A percentile compares a stretch with the other conserved stretches of the same genome.
phyloP scores from a whole-genome alignment of 2,797 vertebrate species.

The Characodon lateralis region DNA sequence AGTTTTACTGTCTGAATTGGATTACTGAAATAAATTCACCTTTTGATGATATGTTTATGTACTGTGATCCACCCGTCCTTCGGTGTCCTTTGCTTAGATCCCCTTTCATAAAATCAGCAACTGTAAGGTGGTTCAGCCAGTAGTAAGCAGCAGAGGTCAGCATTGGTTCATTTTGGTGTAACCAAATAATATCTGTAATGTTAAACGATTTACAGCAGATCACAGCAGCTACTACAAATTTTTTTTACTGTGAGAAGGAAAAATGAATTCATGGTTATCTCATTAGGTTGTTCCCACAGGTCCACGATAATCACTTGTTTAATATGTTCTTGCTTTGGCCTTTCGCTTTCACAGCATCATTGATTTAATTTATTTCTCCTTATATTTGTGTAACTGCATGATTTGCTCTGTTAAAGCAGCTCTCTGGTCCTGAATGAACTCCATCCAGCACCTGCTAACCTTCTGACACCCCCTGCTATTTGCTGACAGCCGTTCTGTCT shows the following conservation, averaged over 20 bases:
- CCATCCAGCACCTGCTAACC: slow-evolving; percentile 54
- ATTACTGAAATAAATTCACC: background rate
- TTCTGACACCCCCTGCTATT: slow-evolving; percentile 55
- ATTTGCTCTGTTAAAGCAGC: slow-evolving; percentile 59
- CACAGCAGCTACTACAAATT: background rate
- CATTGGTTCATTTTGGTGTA: slow-evolving; percentile 29
- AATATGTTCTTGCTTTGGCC: slow-evolving; percentile 49
- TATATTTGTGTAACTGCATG: slow-evolving; percentile 73
- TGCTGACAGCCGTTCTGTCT: slow-evolving; percentile 55
- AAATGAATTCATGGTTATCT: slow-evolving; percentile 7
- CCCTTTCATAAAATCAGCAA: background rate
- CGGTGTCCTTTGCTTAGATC: background rate
- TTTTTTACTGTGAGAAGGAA: background rate
- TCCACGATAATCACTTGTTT: slow-evolving; percentile 25
- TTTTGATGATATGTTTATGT: background rate
- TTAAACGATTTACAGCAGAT: background rate
- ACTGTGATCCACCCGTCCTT: background rate
- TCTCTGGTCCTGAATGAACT: slow-evolving; percentile 60
- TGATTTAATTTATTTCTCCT: slow-evolving; percentile 43
- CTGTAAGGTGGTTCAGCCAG: background rate
- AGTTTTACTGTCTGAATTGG: too few relatives aligned
- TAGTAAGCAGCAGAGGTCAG: slow-evolving; percentile 55
- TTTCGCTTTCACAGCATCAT: slow-evolving; percentile 33
- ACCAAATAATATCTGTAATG: background rate
- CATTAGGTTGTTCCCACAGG: slow-evolving; percentile 14